A percentile compares a stretch with the other conserved stretches of the same genome.
Evolutionary conservation across 2,888 invertebrate genomes (phyloP).

Genomic region (Diachrysia chrysitis): DNA sequence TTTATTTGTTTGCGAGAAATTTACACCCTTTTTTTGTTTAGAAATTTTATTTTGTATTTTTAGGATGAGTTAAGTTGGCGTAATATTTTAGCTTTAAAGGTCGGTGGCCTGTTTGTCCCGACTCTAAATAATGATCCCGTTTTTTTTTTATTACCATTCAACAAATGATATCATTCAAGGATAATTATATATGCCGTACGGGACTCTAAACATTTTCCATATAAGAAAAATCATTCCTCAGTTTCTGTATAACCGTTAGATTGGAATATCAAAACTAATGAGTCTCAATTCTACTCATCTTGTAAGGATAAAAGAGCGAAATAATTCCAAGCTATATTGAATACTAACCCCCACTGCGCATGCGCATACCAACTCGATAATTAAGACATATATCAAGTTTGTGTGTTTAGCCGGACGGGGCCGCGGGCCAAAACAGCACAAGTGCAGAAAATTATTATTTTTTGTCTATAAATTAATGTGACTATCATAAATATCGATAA

Average conservation of each 20-base stretch:
- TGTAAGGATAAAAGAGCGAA: constrained; percentile 61
- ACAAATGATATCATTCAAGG: too few relatives aligned
- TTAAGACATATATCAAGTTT: constrained; percentile 83
- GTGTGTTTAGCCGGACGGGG: constrained; percentile 49
- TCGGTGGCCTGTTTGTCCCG: too few relatives aligned
- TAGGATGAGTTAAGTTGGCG: too few relatives aligned
- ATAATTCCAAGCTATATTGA: constrained; percentile 65
- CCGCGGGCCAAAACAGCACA: constrained; percentile 55
- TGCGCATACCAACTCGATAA: constrained; percentile 72
- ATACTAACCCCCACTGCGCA: constrained; percentile 76
- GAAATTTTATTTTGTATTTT: not conserved
- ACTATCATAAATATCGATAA: constrained; percentile 54
- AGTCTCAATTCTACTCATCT: constrained; percentile 30
- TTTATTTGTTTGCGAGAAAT: not conserved
- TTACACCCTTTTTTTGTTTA: not conserved
- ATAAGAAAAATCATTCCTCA: too few relatives aligned
- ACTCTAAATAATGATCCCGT: too few relatives aligned
- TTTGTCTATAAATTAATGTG: constrained; percentile 52
- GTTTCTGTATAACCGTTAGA: constrained; percentile 10
- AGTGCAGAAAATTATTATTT: constrained; percentile 50
- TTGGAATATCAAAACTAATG: constrained; percentile 16
- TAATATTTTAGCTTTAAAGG: too few relatives aligned
- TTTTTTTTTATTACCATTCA: too few relatives aligned
- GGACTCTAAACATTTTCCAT: too few relatives aligned
- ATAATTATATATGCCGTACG: too few relatives aligned